phyloP scores from a whole-genome alignment of 1,140 invertebrate genomes.

The Mercenaria mercenaria region DNA sequence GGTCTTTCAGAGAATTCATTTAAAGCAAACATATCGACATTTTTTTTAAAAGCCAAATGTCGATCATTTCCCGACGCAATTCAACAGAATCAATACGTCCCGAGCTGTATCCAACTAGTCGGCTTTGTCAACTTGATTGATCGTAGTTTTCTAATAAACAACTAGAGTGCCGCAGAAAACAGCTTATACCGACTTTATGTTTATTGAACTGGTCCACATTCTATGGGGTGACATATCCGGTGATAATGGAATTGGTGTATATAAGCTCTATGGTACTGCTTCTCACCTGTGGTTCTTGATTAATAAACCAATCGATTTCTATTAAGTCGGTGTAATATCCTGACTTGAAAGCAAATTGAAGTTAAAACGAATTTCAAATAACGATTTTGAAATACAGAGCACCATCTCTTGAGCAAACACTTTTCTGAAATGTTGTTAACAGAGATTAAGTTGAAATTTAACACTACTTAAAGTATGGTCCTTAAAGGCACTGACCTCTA shows the following conservation, averaged over 20 bases:
- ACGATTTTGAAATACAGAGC: too few relatives aligned
- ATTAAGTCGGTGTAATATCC: neutral
- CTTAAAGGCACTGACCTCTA: too few relatives aligned
- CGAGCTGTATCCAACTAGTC: neutral
- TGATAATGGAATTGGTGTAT: conserved; percentile 33
- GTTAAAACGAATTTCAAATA: too few relatives aligned
- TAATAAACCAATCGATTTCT: conserved; percentile 1
- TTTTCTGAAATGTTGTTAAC: too few relatives aligned
- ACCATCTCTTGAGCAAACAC: too few relatives aligned
- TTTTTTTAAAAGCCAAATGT: neutral
- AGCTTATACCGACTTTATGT: conserved; percentile 28
- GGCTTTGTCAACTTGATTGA: conserved; percentile 42
- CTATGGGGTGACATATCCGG: conserved; percentile 42
- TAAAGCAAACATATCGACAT: neutral
- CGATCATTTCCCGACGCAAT: neutral
- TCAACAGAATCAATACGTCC: neutral
- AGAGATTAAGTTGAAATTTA: too few relatives aligned
- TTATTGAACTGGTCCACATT: conserved; percentile 21
- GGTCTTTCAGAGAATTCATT: too few relatives aligned
- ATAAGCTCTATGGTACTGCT: neutral
- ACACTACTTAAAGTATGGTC: too few relatives aligned
- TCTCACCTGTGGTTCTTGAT: neutral
- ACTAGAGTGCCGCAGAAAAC: neutral
- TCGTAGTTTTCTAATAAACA: neutral
- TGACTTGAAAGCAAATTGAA: neutral